Evolutionary conservation across 2,888 invertebrate genomes (phyloP).

Genomic region (Meiosimyza platycephala): DNA sequence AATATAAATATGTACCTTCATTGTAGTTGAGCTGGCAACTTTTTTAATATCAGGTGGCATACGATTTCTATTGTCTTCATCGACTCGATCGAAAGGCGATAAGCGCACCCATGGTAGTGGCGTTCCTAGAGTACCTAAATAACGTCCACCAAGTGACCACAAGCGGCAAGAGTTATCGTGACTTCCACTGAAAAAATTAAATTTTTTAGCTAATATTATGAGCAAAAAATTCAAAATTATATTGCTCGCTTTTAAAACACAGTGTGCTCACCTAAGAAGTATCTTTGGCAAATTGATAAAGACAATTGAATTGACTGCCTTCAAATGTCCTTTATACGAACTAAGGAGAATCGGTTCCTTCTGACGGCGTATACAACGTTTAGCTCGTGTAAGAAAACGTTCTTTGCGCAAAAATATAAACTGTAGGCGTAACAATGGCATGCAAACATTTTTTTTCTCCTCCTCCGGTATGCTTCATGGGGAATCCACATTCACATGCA

Average conservation of each 20-base stretch:
- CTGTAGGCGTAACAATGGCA: slow-evolving; percentile 74
- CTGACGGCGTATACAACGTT: slow-evolving; percentile 73
- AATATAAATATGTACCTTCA: slow-evolving; percentile 71
- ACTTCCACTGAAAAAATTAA: slow-evolving; percentile 69
- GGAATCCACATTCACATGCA: neutral
- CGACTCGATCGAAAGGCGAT: slow-evolving; percentile 67
- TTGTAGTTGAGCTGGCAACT: slow-evolving; percentile 80
- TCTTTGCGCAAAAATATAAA: slow-evolving; percentile 82
- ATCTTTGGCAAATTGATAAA: slow-evolving; percentile 76
- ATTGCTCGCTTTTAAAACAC: neutral
- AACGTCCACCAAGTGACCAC: slow-evolving; percentile 79
- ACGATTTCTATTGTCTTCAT: slow-evolving; percentile 65
- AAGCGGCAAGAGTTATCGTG: slow-evolving; percentile 79
- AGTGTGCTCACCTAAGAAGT: slow-evolving; percentile 73
- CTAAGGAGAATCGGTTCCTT: slow-evolving; percentile 74
- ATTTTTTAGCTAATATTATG: neutral
- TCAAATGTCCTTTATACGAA: slow-evolving; percentile 79
- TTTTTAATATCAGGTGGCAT: slow-evolving; percentile 81
- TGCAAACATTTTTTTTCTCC: slow-evolving; percentile 69
- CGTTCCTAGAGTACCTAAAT: slow-evolving; percentile 81
- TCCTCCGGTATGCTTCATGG: slow-evolving; percentile 56
- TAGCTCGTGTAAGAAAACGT: slow-evolving; percentile 76
- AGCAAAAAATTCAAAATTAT: neutral
- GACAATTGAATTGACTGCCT: slow-evolving; percentile 75
- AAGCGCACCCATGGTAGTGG: slow-evolving; percentile 73